A percentile compares a stretch with the other conserved stretches of the same genome.
phyloP scores from a whole-genome alignment of 92 coral and sea anemone genomes.

The Zoanthus sociatus region DNA sequence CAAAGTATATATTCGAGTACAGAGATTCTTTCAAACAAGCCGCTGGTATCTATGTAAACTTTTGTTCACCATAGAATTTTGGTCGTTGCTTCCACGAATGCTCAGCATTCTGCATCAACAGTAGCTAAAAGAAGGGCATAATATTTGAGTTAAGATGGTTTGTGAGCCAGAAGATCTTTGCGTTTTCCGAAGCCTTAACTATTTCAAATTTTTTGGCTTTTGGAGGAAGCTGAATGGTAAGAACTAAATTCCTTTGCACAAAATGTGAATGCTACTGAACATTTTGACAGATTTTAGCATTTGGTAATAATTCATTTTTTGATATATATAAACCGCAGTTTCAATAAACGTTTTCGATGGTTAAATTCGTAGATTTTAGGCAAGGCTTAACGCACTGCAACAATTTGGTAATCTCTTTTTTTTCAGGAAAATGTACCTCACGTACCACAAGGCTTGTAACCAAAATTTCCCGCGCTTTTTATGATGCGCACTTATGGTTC shows the following conservation, averaged over 20 bases:
- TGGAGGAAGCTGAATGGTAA: background rate
- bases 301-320: background rate
- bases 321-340: background rate
- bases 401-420: background rate
- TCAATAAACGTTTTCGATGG: background rate
- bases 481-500: background rate
- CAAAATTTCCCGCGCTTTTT: slow-evolving; percentile 22
- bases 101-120: slow-evolving; percentile 38
- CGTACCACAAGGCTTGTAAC: background rate
- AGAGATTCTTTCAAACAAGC: slow-evolving; percentile 34
- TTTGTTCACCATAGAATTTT: slow-evolving; percentile 52
- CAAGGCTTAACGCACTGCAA: background rate
- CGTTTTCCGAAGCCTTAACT: background rate
- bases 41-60: slow-evolving; percentile 52
- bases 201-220: background rate
- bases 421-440: background rate
- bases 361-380: background rate
- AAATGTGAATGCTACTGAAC: background rate
- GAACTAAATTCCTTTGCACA: slow-evolving; percentile 44
- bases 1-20: slow-evolving; percentile 9
- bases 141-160: background rate
- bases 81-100: slow-evolving; percentile 43
- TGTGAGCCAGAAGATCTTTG: background rate
- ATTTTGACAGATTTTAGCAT: background rate
- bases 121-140: slow-evolving; percentile 26